phyloP scores from a whole-genome alignment of 2,113 vertebrate species.

The Myiozetetes cayanensis region DNA sequence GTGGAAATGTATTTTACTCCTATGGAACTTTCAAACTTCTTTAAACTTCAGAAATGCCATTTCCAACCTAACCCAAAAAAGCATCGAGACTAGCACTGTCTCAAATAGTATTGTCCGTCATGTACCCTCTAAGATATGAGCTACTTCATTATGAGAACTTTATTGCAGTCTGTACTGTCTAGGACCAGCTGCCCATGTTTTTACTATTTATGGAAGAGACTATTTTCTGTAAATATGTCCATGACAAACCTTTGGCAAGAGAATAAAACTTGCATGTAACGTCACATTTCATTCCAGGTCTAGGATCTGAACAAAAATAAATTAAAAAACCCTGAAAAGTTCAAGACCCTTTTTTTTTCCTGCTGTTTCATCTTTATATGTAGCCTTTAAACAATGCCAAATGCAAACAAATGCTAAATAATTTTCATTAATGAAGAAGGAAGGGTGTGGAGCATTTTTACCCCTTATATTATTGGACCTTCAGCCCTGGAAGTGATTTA shows the following conservation, averaged over 20 bases:
- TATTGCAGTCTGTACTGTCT: neutral
- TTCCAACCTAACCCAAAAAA: neutral
- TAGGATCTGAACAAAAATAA: slow-evolving; percentile 46
- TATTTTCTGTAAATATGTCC: slow-evolving; percentile 58
- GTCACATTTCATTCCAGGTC: slow-evolving; percentile 56
- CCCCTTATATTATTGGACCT: slow-evolving; percentile 40
- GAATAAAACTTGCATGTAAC: slow-evolving; percentile 32
- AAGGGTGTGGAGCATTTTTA: slow-evolving; percentile 24
- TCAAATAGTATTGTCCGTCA: neutral
- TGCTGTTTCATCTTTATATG: slow-evolving; percentile 16
- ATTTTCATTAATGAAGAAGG: slow-evolving; percentile 15
- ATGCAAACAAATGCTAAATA: slow-evolving; percentile 51
- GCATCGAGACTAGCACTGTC: neutral
- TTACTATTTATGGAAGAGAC: slow-evolving; percentile 61
- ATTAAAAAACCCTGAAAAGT: slow-evolving; percentile 10
- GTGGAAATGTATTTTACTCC: neutral
- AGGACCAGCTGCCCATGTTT: slow-evolving; percentile 16
- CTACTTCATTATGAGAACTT: neutral
- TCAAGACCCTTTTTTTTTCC: neutral
- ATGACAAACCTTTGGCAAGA: slow-evolving; percentile 43
- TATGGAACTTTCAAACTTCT: neutral
- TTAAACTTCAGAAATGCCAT: neutral
- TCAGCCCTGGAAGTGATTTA: slow-evolving; percentile 24
- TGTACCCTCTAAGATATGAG: neutral
- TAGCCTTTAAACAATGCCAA: neutral